A percentile compares a stretch with the other conserved stretches of the same genome.
Evolutionary conservation across 2,797 vertebrate genomes (phyloP).

Genomic region (Spea hammondii): DNA sequence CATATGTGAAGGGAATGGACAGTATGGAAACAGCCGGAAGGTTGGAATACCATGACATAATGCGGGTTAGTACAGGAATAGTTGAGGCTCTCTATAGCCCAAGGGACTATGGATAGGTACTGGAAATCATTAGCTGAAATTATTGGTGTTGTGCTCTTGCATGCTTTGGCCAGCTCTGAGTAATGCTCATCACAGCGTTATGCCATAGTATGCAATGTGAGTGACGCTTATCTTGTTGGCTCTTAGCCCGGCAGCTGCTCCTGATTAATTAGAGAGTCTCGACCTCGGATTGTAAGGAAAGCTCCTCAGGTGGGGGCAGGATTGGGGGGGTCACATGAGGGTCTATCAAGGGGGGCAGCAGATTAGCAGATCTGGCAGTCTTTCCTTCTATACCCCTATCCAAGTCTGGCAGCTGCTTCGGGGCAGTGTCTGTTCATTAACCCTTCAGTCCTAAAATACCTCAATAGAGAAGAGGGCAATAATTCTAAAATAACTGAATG

Average conservation of each 20-base stretch:
- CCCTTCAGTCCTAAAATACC: background rate
- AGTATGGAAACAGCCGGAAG: background rate
- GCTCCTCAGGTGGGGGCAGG: conserved; percentile 21
- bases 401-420: conserved; percentile 49
- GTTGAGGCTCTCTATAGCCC: background rate
- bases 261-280: conserved; percentile 52
- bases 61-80: conserved; percentile 11
- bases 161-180: background rate
- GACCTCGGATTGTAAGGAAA: conserved; percentile 47
- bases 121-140: conserved; percentile 7
- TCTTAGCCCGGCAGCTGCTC: conserved; percentile 43
- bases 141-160: conserved; percentile 1
- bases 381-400: conserved; percentile 2
- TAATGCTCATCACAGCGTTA: conserved; percentile 3
- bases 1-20: background rate
- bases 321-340: conserved; percentile 3
- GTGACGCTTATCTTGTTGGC: conserved; percentile 40
- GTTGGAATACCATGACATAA: background rate
- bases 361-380: conserved; percentile 49
- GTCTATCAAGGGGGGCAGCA: conserved; percentile 42
- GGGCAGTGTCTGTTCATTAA: conserved; percentile 22
- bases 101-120: background rate
- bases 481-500: too few relatives aligned
- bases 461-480: background rate
- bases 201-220: background rate